Conservation (phyloP, 2,888 invertebrate species). For the Desoria tigrina region DNA sequence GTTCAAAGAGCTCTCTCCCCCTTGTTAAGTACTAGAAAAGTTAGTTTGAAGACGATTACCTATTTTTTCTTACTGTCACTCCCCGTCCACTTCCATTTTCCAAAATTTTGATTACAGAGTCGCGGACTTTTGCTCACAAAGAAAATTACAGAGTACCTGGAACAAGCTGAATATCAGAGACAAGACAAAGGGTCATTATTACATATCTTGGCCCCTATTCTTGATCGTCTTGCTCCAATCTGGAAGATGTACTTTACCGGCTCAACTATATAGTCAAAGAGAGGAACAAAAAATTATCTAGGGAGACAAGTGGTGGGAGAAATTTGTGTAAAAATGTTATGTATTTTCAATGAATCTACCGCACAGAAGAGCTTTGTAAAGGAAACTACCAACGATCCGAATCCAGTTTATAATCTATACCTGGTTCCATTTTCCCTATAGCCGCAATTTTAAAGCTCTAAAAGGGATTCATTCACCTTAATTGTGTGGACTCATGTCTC, state of each 20-base stretch:
- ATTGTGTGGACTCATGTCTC: slow-evolving; percentile 19
- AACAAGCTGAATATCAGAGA: neutral
- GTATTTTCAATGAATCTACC: neutral
- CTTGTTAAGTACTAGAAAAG: neutral
- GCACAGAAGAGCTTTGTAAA: neutral
- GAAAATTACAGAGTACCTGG: slow-evolving; percentile 16
- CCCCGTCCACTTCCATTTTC: slow-evolving; percentile 7
- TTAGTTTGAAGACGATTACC: neutral
- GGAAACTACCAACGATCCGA: too few species aligned
- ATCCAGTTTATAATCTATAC: too few species aligned
- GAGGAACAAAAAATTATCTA: neutral
- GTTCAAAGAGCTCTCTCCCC: slow-evolving; percentile 11
- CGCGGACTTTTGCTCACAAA: slow-evolving; percentile 16
- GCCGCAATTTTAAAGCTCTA: neutral
- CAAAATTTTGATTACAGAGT: slow-evolving; percentile 25
- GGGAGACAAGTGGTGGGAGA: neutral
- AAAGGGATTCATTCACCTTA: slow-evolving; percentile 11
- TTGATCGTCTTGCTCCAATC: neutral
- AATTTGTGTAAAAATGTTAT: slow-evolving; percentile 1
- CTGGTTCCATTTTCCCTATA: too few species aligned
- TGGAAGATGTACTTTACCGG: slow-evolving; percentile 1
- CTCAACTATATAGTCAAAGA: neutral
- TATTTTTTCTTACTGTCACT: neutral
- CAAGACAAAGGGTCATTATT: slow-evolving; percentile 13
- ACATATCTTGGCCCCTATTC: neutral